phyloP scores from a whole-genome alignment of 2,113 vertebrate species.

The Zosterops borbonicus region DNA sequence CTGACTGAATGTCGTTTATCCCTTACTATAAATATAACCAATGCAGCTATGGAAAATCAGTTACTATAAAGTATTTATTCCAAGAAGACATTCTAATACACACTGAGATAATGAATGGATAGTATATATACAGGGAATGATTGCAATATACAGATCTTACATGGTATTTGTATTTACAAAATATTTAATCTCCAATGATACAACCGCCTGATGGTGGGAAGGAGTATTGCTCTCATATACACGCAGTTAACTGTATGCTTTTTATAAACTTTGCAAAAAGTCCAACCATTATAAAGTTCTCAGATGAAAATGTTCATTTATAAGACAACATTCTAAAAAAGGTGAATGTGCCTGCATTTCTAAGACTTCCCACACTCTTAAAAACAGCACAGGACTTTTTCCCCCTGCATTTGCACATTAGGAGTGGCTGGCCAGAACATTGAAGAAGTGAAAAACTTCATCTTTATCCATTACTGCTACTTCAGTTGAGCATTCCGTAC shows the following conservation, averaged over 20 bases:
- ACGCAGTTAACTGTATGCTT: not conserved
- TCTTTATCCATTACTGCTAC: constrained; percentile 94
- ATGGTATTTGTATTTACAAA: constrained; percentile 52
- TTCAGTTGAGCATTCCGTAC: constrained; percentile 90
- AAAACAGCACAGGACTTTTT: not conserved
- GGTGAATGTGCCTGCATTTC: not conserved
- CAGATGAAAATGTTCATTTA: not conserved
- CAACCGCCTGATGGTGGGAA: not conserved
- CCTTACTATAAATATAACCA: not conserved
- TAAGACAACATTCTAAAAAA: not conserved
- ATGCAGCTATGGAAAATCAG: not conserved
- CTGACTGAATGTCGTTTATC: not conserved
- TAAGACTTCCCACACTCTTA: not conserved
- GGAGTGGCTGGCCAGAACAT: constrained; percentile 91
- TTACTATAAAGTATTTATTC: constrained; percentile 23
- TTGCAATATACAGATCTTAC: not conserved
- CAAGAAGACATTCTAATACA: not conserved
- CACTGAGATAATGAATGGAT: not conserved
- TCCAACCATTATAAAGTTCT: not conserved
- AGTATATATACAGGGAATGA: constrained; percentile 12
- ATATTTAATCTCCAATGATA: not conserved
- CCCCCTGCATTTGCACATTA: constrained; percentile 50
- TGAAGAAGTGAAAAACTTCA: constrained; percentile 97
- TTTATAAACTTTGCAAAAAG: not conserved
- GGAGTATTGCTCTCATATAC: not conserved